These are phyloP conservation scores for Napeogenes inachia DNA, from an alignment of 2,888 invertebrate species.

Conservation along the genomic window DNA sequence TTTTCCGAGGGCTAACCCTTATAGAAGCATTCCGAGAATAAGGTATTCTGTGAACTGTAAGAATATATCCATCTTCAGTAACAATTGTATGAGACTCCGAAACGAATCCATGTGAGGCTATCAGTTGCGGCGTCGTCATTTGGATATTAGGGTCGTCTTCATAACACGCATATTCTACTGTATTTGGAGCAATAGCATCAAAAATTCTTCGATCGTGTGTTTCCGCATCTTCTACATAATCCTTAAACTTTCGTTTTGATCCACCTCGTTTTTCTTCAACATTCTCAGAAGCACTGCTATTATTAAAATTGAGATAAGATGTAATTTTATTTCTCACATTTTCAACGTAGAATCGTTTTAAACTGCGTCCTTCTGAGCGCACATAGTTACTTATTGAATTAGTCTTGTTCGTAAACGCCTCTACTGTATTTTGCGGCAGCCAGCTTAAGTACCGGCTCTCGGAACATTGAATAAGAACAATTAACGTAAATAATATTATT, in stretches of 20 bases:
- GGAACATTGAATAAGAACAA: slow-evolving; percentile 42
- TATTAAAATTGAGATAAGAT: slow-evolving; percentile 44
- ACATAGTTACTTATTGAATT: slow-evolving; percentile 54
- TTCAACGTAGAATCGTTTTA: slow-evolving; percentile 53
- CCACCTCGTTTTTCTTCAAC: slow-evolving; percentile 32
- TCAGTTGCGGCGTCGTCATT: slow-evolving; percentile 65
- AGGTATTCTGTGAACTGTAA: slow-evolving; percentile 89
- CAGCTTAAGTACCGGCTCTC: slow-evolving; percentile 49
- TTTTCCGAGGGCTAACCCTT: slow-evolving; percentile 54
- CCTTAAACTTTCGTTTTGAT: slow-evolving; percentile 48
- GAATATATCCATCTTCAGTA: slow-evolving; percentile 89
- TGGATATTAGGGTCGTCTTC: slow-evolving; percentile 54
- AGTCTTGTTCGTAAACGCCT: slow-evolving; percentile 55
- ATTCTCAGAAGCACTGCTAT: slow-evolving; percentile 19
- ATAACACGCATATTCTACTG: slow-evolving; percentile 40
- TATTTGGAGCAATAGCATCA: slow-evolving; percentile 50
- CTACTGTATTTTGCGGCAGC: slow-evolving; percentile 53
- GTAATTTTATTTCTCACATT: slow-evolving; percentile 55
- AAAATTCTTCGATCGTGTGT: slow-evolving; percentile 43
- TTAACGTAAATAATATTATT: slow-evolving; percentile 42
- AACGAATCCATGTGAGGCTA: slow-evolving; percentile 79
- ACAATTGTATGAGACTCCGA: slow-evolving; percentile 83
- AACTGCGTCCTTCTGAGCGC: slow-evolving; percentile 49
- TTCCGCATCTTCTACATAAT: slow-evolving; percentile 46
- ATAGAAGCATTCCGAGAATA: slow-evolving; percentile 57